Percentiles rank a stretch among this genome's conserved stretches.
phyloP scores from a whole-genome alignment of 1,140 invertebrate genomes.

The Steinernema khuongi region DNA sequence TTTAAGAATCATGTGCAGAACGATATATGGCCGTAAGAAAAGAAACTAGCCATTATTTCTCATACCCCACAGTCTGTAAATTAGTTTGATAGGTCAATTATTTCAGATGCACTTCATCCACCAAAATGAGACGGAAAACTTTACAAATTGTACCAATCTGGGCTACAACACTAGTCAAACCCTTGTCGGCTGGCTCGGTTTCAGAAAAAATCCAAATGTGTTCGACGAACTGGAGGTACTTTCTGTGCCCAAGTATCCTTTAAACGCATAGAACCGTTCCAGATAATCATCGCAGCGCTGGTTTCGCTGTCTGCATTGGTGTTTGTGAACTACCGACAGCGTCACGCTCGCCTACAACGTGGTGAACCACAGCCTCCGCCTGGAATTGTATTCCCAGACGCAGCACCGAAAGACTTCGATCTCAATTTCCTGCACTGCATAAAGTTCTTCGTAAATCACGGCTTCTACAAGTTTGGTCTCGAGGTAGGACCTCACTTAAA shows the following conservation, averaged over 20 bases:
- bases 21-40: too few relatives aligned
- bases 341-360: slow-evolving; percentile 24
- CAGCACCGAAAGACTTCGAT: slow-evolving; percentile 76
- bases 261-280: slow-evolving; percentile 17
- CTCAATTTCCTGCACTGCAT: slow-evolving; percentile 72
- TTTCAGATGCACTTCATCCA: slow-evolving; percentile 30
- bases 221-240: slow-evolving; percentile 6
- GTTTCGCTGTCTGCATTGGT: slow-evolving; percentile 44
- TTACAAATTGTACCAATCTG: neutral
- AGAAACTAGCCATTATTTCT: too few relatives aligned
- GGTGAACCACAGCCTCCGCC: slow-evolving; percentile 37
- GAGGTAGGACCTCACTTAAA: slow-evolving; percentile 66
- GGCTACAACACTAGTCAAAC: slow-evolving; percentile 21
- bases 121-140: slow-evolving; percentile 13
- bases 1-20: slow-evolving; percentile 17
- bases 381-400: slow-evolving; percentile 77
- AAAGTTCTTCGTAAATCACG: slow-evolving; percentile 84
- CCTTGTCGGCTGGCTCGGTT: slow-evolving; percentile 41
- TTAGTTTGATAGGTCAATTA: neutral
- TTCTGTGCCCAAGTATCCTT: neutral
- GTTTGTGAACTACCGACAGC: slow-evolving; percentile 49
- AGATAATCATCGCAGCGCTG: slow-evolving; percentile 39
- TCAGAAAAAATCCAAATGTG: slow-evolving; percentile 34
- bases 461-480: slow-evolving; percentile 88
- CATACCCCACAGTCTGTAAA: neutral